Evolutionary conservation across 2,113 vertebrate genomes (phyloP), one percentile per base, ranked within the genome.

Genomic region (Phoenicopterus ruber): DNA sequence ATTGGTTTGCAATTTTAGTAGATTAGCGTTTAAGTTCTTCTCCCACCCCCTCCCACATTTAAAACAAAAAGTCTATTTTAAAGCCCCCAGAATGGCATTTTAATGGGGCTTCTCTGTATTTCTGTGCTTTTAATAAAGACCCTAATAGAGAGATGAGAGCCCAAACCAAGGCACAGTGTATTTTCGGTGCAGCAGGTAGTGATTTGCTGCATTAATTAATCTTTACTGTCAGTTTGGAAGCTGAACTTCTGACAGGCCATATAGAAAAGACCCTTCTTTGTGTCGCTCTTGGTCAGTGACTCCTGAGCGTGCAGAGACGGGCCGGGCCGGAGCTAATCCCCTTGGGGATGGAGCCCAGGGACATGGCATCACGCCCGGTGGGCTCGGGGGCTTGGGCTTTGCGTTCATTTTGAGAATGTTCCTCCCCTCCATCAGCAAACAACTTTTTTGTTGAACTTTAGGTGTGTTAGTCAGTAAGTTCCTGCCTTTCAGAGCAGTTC

Each of bases 11-110:
- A 70, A 34, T 82, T 94, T 86, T 16, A 90, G 79, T 10, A 88
- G 91, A 72, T 88, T 25, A 86, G 26, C 40, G 1, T 55, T 90
- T 52, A 50, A 94, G 57, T 50, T 87, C 61, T 57, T 79, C 82
- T 90, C 78, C 82, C 91, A 69, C 85, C 78, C 78, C 78, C 82
- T 91, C 85, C 82, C 57, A 73, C 93, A 74, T 93, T 87, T 83
- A 59, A 91, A 91, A 81, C 63, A 49, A 79, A 71, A 82, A 90
- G 66, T 47, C 94, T 95, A 88, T 94, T 94, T 95, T 93, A 88
- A 85, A 95, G 86, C 72, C 93, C 92, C 90, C 59, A 55, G 90
- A 96, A 79, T 88, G 76, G 88, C 91, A 94, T 95, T 94, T 94
- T 97, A 94, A 96, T 96, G 80, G 93, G 63, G 76, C 66, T 77